A percentile compares a stretch with the other conserved stretches of the same genome.
phyloP scores from a whole-genome alignment of 1,140 invertebrate species.

The Pararge aegeria region DNA sequence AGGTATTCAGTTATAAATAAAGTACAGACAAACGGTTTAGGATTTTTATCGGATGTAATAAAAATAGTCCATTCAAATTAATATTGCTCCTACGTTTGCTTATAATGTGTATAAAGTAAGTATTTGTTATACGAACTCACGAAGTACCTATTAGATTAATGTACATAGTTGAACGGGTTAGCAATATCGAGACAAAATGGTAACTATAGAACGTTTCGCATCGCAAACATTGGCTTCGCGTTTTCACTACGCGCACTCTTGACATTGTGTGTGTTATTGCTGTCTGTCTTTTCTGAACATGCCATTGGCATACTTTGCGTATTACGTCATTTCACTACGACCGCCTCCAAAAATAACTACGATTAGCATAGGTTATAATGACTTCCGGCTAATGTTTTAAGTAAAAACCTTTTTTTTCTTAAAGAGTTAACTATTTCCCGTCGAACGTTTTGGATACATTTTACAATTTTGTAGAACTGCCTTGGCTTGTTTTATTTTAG shows the following conservation, averaged over 20 bases:
- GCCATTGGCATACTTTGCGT: conserved; percentile 50
- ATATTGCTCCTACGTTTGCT: too few species aligned
- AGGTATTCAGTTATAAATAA: too few species aligned
- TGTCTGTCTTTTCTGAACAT: conserved; percentile 30
- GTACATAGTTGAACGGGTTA: too few species aligned
- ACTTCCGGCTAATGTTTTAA: background rate
- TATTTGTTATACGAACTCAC: too few species aligned
- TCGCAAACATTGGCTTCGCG: conserved; percentile 4
- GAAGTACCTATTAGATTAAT: too few species aligned
- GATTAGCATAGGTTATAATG: background rate
- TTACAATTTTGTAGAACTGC: background rate
- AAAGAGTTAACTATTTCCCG: background rate
- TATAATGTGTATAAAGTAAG: too few species aligned
- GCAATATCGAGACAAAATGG: too few species aligned
- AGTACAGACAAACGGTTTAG: too few species aligned
- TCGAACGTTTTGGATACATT: background rate
- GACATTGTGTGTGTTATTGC: conserved; percentile 62
- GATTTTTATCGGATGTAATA: too few species aligned
- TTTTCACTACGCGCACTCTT: conserved; percentile 53
- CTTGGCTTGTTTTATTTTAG: background rate
- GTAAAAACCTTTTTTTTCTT: background rate
- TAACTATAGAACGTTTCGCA: background rate
- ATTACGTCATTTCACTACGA: conserved; percentile 39
- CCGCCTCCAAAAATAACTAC: background rate
- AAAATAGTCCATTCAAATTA: too few species aligned